Conservation (phyloP, 2,888 invertebrate species). For the Unio pictorum region DNA sequence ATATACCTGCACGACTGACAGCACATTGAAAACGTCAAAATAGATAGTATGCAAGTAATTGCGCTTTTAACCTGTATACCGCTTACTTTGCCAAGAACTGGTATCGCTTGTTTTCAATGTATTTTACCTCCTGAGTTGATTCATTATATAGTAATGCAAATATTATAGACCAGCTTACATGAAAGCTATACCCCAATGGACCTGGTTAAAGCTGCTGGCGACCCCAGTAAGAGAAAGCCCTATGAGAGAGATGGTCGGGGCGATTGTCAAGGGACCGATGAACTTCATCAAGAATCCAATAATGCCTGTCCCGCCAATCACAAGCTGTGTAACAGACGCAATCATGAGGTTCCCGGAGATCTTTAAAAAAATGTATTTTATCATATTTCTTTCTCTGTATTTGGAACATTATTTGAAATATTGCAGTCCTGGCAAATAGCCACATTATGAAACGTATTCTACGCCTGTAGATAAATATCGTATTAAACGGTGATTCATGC, state of each 20-base stretch:
- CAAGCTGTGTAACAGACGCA: slow-evolving; percentile 52
- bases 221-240: slow-evolving; percentile 88
- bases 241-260: slow-evolving; percentile 87
- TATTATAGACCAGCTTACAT: slow-evolving; percentile 76
- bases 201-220: slow-evolving; percentile 83
- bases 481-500: too few species aligned
- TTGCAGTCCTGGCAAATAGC: too few species aligned
- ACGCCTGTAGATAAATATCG: too few species aligned
- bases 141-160: not conserved
- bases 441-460: too few species aligned
- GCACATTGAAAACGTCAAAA: too few species aligned
- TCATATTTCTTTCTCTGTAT: not conserved
- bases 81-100: too few species aligned
- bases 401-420: not conserved
- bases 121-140: too few species aligned
- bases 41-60: too few species aligned
- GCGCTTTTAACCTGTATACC: too few species aligned
- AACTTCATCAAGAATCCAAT: slow-evolving; percentile 60
- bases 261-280: slow-evolving; percentile 88
- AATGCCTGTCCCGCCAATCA: slow-evolving; percentile 23
- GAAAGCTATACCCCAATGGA: slow-evolving; percentile 87
- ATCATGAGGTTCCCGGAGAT: slow-evolving; percentile 57
- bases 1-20: too few species aligned
- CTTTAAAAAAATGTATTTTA: slow-evolving; percentile 23
- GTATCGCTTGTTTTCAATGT: too few species aligned